phyloP scores from a whole-genome alignment of 1,140 invertebrate genomes.

The Dysdera silvatica region DNA sequence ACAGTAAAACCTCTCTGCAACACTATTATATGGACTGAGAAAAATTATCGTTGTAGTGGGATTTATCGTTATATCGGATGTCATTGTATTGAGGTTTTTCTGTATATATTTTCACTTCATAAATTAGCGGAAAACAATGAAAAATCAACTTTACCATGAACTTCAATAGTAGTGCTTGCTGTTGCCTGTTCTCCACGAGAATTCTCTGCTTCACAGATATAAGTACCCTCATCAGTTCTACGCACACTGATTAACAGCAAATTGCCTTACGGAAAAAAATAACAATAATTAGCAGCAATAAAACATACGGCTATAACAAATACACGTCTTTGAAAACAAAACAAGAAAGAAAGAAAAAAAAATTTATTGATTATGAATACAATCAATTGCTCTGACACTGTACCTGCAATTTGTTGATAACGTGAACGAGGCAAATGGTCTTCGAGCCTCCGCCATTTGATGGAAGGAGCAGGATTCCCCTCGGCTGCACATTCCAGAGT shows the following conservation, averaged over 20 bases:
- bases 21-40: no score
- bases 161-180: slow-evolving; percentile 35
- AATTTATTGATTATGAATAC: neutral
- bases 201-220: slow-evolving; percentile 55
- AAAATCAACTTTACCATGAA: slow-evolving; percentile 36
- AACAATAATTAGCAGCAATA: no score
- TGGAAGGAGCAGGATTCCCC: slow-evolving; percentile 52
- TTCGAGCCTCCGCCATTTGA: slow-evolving; percentile 52
- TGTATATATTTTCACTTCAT: no score
- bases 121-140: neutral
- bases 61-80: no score
- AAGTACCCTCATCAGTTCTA: slow-evolving; percentile 57
- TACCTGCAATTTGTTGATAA: slow-evolving; percentile 30
- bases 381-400: slow-evolving; percentile 18
- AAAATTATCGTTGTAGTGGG: no score
- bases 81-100: no score
- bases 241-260: slow-evolving; percentile 56
- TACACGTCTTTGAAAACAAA: neutral
- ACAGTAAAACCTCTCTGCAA: no score
- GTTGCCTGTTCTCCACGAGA: slow-evolving; percentile 34
- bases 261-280: slow-evolving; percentile 49
- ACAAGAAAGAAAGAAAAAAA: neutral
- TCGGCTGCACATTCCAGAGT: slow-evolving; percentile 57
- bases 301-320: no score
- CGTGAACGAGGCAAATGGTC: slow-evolving; percentile 42